These are phyloP conservation scores for Platerodrilus igneus DNA, from an alignment of 2,888 invertebrate genomes.

Conservation along the genomic window DNA sequence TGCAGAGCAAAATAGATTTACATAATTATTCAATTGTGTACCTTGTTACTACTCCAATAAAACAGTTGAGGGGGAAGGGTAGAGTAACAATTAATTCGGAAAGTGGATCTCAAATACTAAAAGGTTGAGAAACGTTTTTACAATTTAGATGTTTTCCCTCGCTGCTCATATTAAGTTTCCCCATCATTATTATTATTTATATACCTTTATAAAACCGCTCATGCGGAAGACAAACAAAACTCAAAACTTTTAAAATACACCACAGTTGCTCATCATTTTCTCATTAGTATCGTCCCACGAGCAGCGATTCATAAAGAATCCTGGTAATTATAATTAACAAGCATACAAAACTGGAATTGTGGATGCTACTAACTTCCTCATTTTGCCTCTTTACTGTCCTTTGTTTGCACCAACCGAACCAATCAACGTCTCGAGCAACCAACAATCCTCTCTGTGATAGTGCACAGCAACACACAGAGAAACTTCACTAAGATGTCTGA, in stretches of 20 bases:
- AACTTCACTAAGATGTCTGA: constrained; percentile 36
- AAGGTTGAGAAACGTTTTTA: too few species aligned
- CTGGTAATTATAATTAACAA: constrained; percentile 36
- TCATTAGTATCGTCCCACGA: constrained; percentile 33
- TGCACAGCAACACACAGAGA: constrained; percentile 27
- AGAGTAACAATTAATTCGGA: too few species aligned
- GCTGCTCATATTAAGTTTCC: too few species aligned
- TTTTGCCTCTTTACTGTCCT: constrained; percentile 35
- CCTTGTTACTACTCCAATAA: too few species aligned
- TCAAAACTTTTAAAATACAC: constrained; percentile 27
- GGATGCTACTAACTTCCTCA: constrained; percentile 30
- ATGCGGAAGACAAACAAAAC: constrained; percentile 27
- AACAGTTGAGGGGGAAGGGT: too few species aligned
- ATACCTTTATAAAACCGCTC: constrained; percentile 26
- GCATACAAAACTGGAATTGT: constrained; percentile 24
- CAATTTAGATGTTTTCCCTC: too few species aligned
- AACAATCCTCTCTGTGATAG: constrained; percentile 37
- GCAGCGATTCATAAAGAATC: constrained; percentile 33
- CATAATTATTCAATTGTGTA: too few species aligned
- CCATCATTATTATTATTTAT: constrained; percentile 26
- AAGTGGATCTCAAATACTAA: too few species aligned
- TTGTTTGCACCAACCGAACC: constrained; percentile 40
- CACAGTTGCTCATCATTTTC: constrained; percentile 31
- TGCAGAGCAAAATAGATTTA: too few species aligned
- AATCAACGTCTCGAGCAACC: constrained; percentile 36